Evolutionary conservation across 2,113 vertebrate genomes (phyloP).

Genomic region (Phocoena sinus): DNA sequence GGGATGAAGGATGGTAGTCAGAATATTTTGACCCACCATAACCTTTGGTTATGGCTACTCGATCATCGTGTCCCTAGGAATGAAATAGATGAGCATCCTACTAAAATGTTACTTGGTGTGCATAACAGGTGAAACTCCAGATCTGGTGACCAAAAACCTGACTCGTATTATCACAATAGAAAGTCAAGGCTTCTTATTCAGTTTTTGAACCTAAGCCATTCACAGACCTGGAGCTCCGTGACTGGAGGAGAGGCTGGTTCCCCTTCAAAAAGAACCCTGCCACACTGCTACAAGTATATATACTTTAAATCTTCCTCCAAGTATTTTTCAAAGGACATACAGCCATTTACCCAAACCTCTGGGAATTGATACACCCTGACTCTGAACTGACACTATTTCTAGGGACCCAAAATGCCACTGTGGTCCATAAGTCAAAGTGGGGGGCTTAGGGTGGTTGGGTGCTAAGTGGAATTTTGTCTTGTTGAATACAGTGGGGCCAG

Average conservation of each 20-base stretch:
- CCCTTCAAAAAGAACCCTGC: neutral
- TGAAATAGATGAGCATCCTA: neutral
- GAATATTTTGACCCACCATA: neutral
- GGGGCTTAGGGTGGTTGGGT: too few relatives aligned
- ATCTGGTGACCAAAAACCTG: neutral
- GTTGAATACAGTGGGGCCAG: neutral
- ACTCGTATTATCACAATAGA: neutral
- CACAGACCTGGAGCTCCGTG: neutral
- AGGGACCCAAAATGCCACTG: neutral
- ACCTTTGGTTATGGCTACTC: neutral
- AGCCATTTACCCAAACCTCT: neutral
- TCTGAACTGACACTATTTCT: neutral
- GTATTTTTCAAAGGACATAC: neutral
- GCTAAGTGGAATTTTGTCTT: neutral
- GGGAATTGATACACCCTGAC: neutral
- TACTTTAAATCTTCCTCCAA: neutral
- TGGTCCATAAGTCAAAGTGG: neutral
- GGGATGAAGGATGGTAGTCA: neutral
- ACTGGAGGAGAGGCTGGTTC: neutral
- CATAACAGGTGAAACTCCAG: neutral
- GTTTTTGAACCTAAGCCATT: neutral
- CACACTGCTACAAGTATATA: neutral
- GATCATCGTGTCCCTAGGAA: neutral
- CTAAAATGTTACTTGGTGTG: neutral
- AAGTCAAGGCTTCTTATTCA: neutral